Conservation (phyloP, 2,113 vertebrate genomes). For the Arenaria interpres region DNA sequence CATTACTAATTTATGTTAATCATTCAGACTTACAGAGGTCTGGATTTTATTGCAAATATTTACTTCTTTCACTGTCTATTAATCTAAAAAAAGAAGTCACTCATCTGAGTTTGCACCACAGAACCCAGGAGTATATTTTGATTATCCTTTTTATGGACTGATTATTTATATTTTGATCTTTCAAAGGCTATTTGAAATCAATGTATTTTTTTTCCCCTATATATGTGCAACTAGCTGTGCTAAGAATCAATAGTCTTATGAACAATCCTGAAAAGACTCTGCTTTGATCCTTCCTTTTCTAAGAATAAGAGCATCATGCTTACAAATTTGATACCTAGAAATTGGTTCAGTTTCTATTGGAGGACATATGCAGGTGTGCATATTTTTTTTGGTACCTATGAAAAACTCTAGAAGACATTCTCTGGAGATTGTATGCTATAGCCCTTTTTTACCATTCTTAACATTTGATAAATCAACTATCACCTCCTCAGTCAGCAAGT, state of each 20-base stretch:
- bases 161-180: not conserved
- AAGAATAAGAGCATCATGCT: not conserved
- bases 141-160: not conserved
- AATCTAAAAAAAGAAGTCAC: not conserved
- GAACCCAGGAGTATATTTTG: not conserved
- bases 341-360: not conserved
- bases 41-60: not conserved
- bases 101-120: not conserved
- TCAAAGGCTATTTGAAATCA: not conserved
- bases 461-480: not conserved
- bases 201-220: not conserved
- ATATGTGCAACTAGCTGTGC: not conserved
- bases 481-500: not conserved
- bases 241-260: not conserved
- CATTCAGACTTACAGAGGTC: not conserved
- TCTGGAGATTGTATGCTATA: not conserved
- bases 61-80: not conserved
- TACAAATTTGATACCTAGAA: not conserved
- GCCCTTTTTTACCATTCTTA: not conserved
- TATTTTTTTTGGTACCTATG: not conserved
- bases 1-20: not conserved
- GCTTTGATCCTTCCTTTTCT: not conserved
- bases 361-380: not conserved
- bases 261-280: not conserved
- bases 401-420: not conserved